Conservation (phyloP, 2,113 vertebrate genomes). For the Paracyprichromis sp. region DNA sequence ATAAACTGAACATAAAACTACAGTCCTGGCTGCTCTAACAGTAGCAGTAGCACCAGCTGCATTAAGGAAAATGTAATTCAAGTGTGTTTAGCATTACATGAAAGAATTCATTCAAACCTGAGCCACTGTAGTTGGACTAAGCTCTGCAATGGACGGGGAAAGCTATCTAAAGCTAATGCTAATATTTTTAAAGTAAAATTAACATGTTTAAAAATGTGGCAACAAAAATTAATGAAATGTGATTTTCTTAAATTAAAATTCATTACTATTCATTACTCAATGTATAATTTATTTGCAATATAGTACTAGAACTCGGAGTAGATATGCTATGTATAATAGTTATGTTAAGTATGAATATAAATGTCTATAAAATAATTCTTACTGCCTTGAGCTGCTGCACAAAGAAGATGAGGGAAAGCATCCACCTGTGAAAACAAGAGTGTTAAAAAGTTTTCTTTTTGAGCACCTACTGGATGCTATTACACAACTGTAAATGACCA, state of each 20-base stretch:
- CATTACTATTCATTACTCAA: background rate
- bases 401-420: conserved; percentile 7
- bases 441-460: background rate
- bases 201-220: background rate
- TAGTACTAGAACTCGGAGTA: background rate
- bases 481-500: background rate
- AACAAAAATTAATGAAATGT: background rate
- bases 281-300: background rate
- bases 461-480: background rate
- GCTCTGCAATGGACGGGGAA: background rate
- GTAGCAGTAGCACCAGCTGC: background rate
- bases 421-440: conserved; percentile 31
- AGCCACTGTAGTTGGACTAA: background rate
- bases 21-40: background rate
- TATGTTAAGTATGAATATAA: background rate
- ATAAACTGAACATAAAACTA: background rate
- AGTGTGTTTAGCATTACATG: background rate
- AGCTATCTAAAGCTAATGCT: background rate
- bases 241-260: background rate
- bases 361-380: conserved; percentile 1
- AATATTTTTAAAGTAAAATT: background rate
- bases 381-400: conserved; percentile 40
- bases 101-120: background rate
- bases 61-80: background rate
- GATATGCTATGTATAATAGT: background rate